These are phyloP conservation scores for Jordanella pulchra DNA, from an alignment of 2,797 vertebrate genomes.

Conservation along the genomic window DNA sequence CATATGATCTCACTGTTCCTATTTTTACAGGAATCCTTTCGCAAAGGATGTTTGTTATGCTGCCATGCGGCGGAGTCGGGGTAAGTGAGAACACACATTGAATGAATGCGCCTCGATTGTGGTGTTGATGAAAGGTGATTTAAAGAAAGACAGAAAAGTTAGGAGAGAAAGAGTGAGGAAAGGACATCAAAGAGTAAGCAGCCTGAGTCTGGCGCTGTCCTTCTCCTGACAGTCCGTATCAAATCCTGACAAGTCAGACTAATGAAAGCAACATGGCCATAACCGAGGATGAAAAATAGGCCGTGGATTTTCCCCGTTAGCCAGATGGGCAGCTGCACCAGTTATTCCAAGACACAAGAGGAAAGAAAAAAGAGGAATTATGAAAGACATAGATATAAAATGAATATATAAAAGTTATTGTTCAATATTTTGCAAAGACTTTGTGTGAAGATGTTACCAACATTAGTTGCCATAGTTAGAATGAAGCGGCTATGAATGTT, in stretches of 20 bases:
- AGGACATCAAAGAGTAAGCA: conserved; percentile 47
- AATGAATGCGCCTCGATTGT: conserved; percentile 24
- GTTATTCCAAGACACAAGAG: conserved; percentile 49
- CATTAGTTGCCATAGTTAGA: neutral
- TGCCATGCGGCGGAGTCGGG: conserved; percentile 96
- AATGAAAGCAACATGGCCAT: conserved; percentile 83
- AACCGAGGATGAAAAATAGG: conserved; percentile 68
- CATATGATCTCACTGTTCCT: neutral
- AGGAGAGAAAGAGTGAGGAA: conserved; percentile 28
- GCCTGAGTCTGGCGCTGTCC: conserved; percentile 12
- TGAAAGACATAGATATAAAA: conserved; percentile 5
- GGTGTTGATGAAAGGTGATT: conserved; percentile 41
- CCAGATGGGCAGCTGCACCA: conserved; percentile 57
- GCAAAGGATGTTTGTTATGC: conserved; percentile 94
- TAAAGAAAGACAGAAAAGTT: conserved; percentile 41
- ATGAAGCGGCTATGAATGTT: no score
- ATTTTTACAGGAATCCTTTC: conserved; percentile 74
- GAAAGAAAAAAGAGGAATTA: conserved; percentile 37
- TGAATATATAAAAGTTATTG: neutral
- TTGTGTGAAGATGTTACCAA: neutral
- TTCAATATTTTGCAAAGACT: neutral
- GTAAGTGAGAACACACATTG: conserved; percentile 77
- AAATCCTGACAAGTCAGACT: conserved; percentile 71
- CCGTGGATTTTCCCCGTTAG: conserved; percentile 53
- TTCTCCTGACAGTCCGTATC: conserved; percentile 63